These are phyloP conservation scores for Plusia festucae DNA, from an alignment of 2,888 invertebrate genomes.

Conservation along the genomic window DNA sequence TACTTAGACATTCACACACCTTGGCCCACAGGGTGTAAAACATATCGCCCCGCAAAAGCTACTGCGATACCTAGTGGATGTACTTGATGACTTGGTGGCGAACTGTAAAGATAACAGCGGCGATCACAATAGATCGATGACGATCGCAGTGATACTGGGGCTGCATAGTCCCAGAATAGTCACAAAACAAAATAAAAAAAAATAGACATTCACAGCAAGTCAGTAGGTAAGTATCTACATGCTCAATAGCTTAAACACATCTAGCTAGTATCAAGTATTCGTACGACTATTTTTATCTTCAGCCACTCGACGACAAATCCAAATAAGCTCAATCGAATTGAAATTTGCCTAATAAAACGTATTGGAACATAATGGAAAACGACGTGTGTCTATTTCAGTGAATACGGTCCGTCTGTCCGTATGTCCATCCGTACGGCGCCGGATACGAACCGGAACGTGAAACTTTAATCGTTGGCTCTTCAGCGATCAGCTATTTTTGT, in stretches of 20 bases:
- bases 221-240: no score
- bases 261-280: neutral
- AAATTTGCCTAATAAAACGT: slow-evolving; percentile 40
- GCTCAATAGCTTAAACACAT: neutral
- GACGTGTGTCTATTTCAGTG: slow-evolving; percentile 43
- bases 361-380: slow-evolving; percentile 58
- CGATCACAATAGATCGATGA: no score
- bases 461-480: slow-evolving; percentile 52
- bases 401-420: slow-evolving; percentile 72
- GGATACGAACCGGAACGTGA: slow-evolving; percentile 54
- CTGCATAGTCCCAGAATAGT: no score
- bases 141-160: no score
- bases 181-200: no score
- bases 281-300: slow-evolving; percentile 10
- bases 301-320: slow-evolving; percentile 10
- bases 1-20: no score
- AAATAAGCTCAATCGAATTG: slow-evolving; percentile 44
- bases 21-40: no score
- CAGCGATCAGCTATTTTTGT: slow-evolving; percentile 43
- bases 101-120: no score
- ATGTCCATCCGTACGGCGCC: slow-evolving; percentile 50
- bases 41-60: no score
- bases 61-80: no score
- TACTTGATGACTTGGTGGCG: no score
- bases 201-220: no score